phyloP scores from a whole-genome alignment of 2,113 vertebrate genomes.

The Sinosuthora webbiana region DNA sequence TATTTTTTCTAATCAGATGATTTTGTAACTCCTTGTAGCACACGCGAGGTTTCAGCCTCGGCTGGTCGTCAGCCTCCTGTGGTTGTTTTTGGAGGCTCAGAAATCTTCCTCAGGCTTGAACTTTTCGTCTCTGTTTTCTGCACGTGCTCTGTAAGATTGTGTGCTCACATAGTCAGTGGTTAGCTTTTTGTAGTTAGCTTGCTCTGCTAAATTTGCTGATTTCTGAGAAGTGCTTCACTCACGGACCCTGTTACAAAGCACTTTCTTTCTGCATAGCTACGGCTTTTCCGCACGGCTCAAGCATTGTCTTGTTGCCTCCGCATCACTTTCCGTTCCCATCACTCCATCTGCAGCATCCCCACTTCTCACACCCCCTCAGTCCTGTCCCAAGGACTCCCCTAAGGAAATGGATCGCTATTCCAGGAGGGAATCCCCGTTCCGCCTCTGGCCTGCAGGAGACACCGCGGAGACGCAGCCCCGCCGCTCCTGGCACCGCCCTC shows the following conservation, averaged over 20 bases:
- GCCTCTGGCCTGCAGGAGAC: neutral
- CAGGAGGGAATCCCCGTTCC: neutral
- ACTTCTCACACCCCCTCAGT: accelerated
- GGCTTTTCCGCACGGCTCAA: neutral
- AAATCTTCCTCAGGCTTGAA: neutral
- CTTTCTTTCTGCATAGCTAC: neutral
- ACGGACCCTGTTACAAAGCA: neutral
- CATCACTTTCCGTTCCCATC: neutral
- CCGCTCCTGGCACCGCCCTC: neutral
- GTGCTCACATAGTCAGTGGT: neutral
- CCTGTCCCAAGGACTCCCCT: neutral
- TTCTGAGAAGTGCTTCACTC: neutral
- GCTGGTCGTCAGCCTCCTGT: neutral
- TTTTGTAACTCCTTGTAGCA: neutral
- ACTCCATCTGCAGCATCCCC: neutral
- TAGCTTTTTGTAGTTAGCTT: neutral
- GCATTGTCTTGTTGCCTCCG: neutral
- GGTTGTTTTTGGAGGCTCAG: neutral
- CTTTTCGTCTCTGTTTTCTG: neutral
- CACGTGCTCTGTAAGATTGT: neutral
- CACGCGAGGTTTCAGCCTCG: neutral
- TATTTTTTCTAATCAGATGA: neutral
- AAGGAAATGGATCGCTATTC: too few species aligned
- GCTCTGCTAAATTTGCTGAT: neutral
- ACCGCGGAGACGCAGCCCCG: neutral